phyloP scores from a whole-genome alignment of 2,797 vertebrate genomes.

The Myotis pilosus region DNA sequence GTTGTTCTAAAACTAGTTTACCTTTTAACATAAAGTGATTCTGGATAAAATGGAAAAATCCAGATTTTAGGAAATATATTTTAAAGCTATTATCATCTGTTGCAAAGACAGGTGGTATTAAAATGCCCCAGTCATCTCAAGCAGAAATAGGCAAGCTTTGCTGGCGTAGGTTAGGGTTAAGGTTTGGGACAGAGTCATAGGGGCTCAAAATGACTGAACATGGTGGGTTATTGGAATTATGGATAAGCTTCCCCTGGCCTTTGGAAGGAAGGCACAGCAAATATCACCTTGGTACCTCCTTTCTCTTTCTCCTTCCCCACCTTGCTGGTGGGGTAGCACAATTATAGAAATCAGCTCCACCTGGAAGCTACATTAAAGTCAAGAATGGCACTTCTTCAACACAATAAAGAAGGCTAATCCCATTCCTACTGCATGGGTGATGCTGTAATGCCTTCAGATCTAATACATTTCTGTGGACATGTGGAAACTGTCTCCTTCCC shows the following conservation, averaged over 20 bases:
- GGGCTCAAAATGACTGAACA: not conserved
- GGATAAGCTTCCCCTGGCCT: not conserved
- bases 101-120: not conserved
- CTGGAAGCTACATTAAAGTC: not conserved
- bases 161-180: not conserved
- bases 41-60: not conserved
- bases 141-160: not conserved
- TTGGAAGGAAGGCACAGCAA: not conserved
- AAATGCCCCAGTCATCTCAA: not conserved
- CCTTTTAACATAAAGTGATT: not conserved
- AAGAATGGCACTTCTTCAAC: not conserved
- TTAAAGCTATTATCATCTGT: not conserved
- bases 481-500: not conserved
- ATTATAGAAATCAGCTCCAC: not conserved
- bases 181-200: not conserved
- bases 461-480: not conserved
- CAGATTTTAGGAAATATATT: not conserved
- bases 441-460: not conserved
- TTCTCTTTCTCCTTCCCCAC: not conserved
- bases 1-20: not conserved
- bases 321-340: not conserved
- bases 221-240: not conserved
- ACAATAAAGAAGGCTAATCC: not conserved
- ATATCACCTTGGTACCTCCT: not conserved
- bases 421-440: not conserved